These are phyloP conservation scores for Lepidurus arcticus DNA, from an alignment of 1,140 invertebrate genomes.

Conservation along the genomic window DNA sequence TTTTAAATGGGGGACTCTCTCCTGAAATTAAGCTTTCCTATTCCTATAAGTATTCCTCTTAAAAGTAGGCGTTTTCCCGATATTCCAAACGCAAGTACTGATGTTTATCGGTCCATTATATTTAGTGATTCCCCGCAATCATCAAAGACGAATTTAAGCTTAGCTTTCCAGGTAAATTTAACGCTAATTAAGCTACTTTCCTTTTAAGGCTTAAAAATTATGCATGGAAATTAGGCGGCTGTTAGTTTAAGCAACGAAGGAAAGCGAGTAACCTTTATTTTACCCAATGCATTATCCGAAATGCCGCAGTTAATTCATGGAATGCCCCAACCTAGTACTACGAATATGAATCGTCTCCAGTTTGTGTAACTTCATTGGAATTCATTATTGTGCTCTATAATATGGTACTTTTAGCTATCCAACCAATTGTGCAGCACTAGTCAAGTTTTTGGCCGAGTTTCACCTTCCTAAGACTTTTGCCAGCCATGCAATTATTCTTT, in stretches of 20 bases:
- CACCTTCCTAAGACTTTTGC: not conserved
- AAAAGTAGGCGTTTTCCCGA: not conserved
- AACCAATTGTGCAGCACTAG: not conserved
- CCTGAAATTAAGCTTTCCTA: not conserved
- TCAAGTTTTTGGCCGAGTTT: not conserved
- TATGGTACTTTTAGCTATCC: not conserved
- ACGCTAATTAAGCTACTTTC: not conserved
- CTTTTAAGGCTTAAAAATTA: not conserved
- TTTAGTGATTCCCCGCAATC: not conserved
- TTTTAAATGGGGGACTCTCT: not conserved
- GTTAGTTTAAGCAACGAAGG: not conserved
- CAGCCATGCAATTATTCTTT: not conserved
- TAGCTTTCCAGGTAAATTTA: not conserved
- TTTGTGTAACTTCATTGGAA: not conserved
- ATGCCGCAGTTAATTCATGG: not conserved
- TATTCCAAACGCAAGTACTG: not conserved
- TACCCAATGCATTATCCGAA: not conserved
- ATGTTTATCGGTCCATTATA: not conserved
- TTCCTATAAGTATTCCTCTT: not conserved
- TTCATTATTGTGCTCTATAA: not conserved
- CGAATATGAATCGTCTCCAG: not conserved
- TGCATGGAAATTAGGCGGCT: not conserved
- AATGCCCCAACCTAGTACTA: slow-evolving; percentile 1
- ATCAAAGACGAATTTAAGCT: not conserved
- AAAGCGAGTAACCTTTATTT: not conserved